These are phyloP conservation scores for Creontiades dilutus DNA, from an alignment of 2,888 invertebrate species.

Conservation along the genomic window DNA sequence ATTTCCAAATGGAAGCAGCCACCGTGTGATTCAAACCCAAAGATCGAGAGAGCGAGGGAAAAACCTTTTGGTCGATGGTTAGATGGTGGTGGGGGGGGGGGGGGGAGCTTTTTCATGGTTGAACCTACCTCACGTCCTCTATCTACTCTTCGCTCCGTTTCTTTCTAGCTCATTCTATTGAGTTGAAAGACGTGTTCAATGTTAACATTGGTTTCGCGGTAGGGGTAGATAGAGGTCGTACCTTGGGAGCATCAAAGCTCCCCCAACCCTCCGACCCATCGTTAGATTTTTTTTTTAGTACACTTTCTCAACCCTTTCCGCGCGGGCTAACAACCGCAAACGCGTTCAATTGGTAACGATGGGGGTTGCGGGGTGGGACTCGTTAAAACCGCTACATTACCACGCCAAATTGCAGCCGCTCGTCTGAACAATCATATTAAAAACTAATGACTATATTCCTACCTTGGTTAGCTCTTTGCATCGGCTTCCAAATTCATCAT, in stretches of 20 bases:
- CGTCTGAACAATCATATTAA: slow-evolving; percentile 68
- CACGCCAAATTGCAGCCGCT: slow-evolving; percentile 63
- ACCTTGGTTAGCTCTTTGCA: slow-evolving; percentile 52
- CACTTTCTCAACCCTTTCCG: slow-evolving; percentile 3
- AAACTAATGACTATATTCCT: slow-evolving; percentile 64
- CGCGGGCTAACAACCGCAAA: slow-evolving; percentile 54
- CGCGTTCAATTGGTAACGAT: slow-evolving; percentile 42
- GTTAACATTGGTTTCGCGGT: slow-evolving; percentile 63
- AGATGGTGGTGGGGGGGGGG: not conserved
- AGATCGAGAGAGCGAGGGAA: slow-evolving; percentile 60
- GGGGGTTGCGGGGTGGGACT: slow-evolving; percentile 54
- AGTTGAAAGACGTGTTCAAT: slow-evolving; percentile 63
- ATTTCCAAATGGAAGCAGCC: slow-evolving; percentile 70
- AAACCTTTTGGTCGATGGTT: slow-evolving; percentile 6
- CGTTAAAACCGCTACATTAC: slow-evolving; percentile 65
- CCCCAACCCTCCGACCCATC: slow-evolving; percentile 16
- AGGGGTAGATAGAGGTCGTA: slow-evolving; percentile 49
- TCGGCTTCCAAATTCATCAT: slow-evolving; percentile 68
- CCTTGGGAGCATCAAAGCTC: slow-evolving; percentile 57
- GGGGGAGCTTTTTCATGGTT: slow-evolving; percentile 52
- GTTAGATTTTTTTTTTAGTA: slow-evolving; percentile 22
- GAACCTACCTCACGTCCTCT: slow-evolving; percentile 45
- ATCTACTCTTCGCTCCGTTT: not conserved
- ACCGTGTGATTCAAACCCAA: slow-evolving; percentile 63
- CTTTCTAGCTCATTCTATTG: slow-evolving; percentile 41